A percentile compares a stretch with the other conserved stretches of the same genome.
Conservation (phyloP, 1,140 invertebrate species). For the Theocolax elegans region DNA sequence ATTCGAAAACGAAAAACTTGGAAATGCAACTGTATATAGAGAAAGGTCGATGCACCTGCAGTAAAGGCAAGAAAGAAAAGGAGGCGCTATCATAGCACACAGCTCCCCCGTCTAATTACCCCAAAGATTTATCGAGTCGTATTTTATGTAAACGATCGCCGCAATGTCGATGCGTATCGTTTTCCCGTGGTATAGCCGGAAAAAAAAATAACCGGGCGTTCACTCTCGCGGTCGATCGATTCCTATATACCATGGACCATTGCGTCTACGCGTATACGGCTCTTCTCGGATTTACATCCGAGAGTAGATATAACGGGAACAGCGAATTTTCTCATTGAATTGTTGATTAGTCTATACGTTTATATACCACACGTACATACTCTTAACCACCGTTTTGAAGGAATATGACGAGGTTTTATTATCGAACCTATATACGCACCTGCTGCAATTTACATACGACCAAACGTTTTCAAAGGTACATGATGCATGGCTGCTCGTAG, state of each 20-base stretch:
- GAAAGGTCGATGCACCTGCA: too few species aligned
- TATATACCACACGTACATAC: too few species aligned
- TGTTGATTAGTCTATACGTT: too few species aligned
- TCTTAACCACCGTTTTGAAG: too few species aligned
- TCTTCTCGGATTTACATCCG: background rate
- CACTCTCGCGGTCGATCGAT: background rate
- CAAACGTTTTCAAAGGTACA: too few species aligned
- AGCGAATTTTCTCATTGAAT: constrained; percentile 16
- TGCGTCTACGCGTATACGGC: background rate
- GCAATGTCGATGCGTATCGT: constrained; percentile 21
- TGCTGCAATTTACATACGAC: too few species aligned
- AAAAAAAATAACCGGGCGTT: background rate
- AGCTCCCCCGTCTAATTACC: constrained; percentile 16
- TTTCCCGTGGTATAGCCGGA: background rate
- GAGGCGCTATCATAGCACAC: background rate
- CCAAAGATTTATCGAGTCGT: constrained; percentile 10
- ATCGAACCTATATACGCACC: too few species aligned
- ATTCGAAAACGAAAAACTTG: too few species aligned
- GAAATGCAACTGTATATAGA: too few species aligned
- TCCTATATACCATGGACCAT: background rate
- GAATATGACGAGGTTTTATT: too few species aligned
- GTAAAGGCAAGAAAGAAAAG: too few species aligned
- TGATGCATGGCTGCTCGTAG: too few species aligned
- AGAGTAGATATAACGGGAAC: background rate
- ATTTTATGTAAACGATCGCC: constrained; percentile 23